Evolutionary conservation across 2,797 vertebrate species (phyloP), one percentile per base, ranked within the genome.

Genomic region (Pangasius djambal): DNA sequence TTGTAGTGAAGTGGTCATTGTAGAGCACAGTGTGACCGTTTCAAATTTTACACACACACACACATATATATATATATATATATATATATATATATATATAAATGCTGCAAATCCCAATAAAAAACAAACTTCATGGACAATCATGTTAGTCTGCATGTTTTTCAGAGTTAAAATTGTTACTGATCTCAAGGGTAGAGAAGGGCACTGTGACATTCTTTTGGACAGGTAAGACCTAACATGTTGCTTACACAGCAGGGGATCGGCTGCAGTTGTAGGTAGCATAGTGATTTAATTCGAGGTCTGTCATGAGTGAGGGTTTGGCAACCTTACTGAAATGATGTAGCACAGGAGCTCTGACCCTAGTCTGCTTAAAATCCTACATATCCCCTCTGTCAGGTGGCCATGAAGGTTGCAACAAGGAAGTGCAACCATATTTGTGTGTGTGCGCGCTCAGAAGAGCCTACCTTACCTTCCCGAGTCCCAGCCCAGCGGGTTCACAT

Each of bases 401-500:
- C 48, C 22, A 34, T 82, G 40, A 79, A 48, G 91, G 94, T 93
- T 94, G 93, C 65, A 15, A 70, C 83, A 67, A 84, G 44, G 61
- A 48, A 84, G 92, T 92, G 93, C n/a, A 22, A n/a, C 12, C 85
- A 20, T 75, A 57, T 78, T 70, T 86, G 70, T 88, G 28, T 87
- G 77, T 78, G 69, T 88, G 65, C 74, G 69, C 40, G 34, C 77
- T 84, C 90, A 25, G 89, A 93, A 95, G 93, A 94, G 94, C 92
- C 89, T 94, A 94, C 93, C 92, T 94, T 95, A 95, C 95, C 92
- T 95, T 95, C 93, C 86, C 95, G 92, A 88, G 92, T 94, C 94
- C 93, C 92, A 92, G 94, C 93, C 90, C 96, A 96, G 96, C 96
- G 95, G 96, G 94, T 96, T 96, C 96, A 96, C 96, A 97, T 97